phyloP scores from a whole-genome alignment of 2,888 invertebrate species.

The Theretra japonica region DNA sequence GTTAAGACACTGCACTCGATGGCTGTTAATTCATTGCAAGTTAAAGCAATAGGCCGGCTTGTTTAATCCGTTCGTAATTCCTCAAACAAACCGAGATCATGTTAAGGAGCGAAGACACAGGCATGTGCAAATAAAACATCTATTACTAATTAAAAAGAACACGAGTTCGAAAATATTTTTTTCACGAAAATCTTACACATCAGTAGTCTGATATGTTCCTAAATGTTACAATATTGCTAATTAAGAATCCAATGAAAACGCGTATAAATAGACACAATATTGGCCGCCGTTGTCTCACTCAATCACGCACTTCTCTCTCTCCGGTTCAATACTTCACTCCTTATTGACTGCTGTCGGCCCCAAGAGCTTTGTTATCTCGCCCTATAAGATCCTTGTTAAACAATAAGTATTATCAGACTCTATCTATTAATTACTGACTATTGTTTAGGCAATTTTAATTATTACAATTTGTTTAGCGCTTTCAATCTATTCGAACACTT shows the following conservation, averaged over 20 bases:
- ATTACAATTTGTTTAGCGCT: not conserved
- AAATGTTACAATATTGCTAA: no score
- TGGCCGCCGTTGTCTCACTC: not conserved
- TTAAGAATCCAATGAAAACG: not conserved
- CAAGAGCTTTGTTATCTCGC: constrained; percentile 20
- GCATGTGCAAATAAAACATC: no score
- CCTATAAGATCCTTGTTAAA: constrained; percentile 21
- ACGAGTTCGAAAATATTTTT: no score
- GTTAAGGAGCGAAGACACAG: no score
- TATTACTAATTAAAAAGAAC: no score
- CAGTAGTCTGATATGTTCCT: no score
- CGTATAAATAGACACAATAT: not conserved
- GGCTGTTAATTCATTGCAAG: no score
- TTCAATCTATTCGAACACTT: not conserved
- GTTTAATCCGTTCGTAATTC: no score
- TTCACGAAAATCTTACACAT: no score
- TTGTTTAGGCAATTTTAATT: constrained; percentile 12
- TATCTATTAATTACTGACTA: not conserved
- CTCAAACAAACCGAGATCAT: no score
- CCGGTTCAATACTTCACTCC: constrained; percentile 5
- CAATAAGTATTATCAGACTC: not conserved
- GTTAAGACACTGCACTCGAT: no score
- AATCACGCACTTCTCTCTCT: not conserved
- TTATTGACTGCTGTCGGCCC: constrained; percentile 12
- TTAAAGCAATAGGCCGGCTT: no score